A percentile compares a stretch with the other conserved stretches of the same genome.
phyloP scores from a whole-genome alignment of 2,888 invertebrate species.

The Patella depressa region DNA sequence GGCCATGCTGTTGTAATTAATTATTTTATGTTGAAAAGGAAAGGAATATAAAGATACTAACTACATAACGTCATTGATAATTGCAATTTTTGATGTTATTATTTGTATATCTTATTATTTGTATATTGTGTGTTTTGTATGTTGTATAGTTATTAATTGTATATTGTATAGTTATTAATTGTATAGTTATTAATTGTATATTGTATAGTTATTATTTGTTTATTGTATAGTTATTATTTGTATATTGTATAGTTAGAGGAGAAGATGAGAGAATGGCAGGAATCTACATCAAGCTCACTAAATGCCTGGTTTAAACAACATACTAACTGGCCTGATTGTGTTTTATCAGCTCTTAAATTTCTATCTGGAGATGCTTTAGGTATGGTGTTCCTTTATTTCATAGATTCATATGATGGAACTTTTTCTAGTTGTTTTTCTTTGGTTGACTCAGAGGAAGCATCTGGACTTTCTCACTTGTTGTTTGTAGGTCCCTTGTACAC shows the following conservation, averaged over 20 bases:
- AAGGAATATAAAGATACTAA: too few species aligned
- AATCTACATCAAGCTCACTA: constrained; percentile 62
- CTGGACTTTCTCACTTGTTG: too few species aligned
- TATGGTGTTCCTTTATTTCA: constrained; percentile 38
- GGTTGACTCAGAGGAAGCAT: too few species aligned
- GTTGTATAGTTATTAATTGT: neutral
- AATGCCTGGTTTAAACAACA: constrained; percentile 69
- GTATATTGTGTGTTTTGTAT: neutral
- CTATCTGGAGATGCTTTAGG: constrained; percentile 84
- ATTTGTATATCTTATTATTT: neutral
- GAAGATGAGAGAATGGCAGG: constrained; percentile 71
- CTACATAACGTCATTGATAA: neutral
- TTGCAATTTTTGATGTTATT: constrained; percentile 3
- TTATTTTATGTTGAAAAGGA: too few species aligned
- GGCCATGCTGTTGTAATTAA: too few species aligned
- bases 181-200: too few species aligned
- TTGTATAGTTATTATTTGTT: neutral
- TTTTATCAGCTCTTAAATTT: constrained; percentile 86
- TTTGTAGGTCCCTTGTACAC: too few species aligned
- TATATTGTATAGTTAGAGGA: constrained; percentile 76
- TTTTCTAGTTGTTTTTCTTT: too few species aligned
- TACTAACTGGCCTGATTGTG: constrained; percentile 76
- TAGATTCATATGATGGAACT: too few species aligned
- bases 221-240: neutral
- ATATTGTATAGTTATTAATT: too few species aligned